Evolutionary conservation across 2,113 vertebrate species (phyloP), one percentile per base, ranked within the genome.

Genomic region (Oryzias javanicus): DNA sequence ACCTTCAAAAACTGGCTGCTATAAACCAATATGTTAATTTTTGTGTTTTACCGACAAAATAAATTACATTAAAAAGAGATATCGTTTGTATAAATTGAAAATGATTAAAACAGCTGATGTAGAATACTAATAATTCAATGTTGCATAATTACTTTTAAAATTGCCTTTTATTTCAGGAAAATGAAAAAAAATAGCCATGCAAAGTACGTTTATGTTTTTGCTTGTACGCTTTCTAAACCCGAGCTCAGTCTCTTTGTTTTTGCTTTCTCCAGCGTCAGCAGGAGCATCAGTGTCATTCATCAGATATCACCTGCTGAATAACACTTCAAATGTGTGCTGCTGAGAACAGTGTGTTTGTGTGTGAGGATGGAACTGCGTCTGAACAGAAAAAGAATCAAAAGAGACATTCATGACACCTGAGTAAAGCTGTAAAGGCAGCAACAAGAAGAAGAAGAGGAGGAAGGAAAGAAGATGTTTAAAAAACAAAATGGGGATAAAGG

Each of bases 381-480:
- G 49, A 25, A 42, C 19, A 55, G 42, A 40, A 67, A 64, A 47
- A 54, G 29, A 35, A 51, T 48, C 55, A n/a, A 57, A 40, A 24
- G 57, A 72, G 70, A 54, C 46, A 48, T 55, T 61, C 1, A 35
- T 55, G 70, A 49, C 18, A 60, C 15, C 22, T 58, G 67, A 80
- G 58, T 55, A 25, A 29, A 51, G 48, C 56, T 71, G 58, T 66
- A 71, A 53, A 53, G 49, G 61, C 74, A 67, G 55, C 62, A 49
- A 67, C 60, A 68, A 49, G 71, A 56, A 56, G 41, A 12, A 49
- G 60, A 6, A 61, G 60, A 60, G 61, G 29, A 67, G 72, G 67
- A 42, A 60, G 59, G 4, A 45, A 55, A 54, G 47, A 74, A 61
- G 57, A 60, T 14, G 61, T 48, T 72, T 53, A 54, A 54, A 70